Evolutionary conservation across 2,113 vertebrate genomes (phyloP), one percentile per base, ranked within the genome.

Genomic region (Anas platyrhynchos): DNA sequence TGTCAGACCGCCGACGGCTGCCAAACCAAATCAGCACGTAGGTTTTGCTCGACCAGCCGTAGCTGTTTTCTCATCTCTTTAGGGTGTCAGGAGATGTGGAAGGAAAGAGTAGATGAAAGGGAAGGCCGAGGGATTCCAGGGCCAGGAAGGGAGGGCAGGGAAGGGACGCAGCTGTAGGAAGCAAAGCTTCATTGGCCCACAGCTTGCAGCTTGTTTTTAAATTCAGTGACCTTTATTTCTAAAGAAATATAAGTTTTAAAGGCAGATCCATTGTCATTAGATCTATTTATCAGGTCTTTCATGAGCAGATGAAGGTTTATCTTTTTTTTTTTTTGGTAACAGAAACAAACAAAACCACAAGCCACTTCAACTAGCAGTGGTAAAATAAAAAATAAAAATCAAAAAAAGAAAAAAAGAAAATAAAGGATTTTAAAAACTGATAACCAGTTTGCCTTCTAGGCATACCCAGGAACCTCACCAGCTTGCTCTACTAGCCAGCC

Each of bases 371-470:
- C 41, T 68, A 1, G 2, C 8, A 56, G 50, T 26, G 50, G 23
- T 52, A 52, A 50, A 50, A 50, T 13, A 50, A 48, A 48, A 48
- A 46, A 44, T 17, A 46, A 21, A 20, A 20, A 46, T 12, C 23
- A 20, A 10, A 48, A 21, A 21, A 21, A 3, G 22, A 25, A 7
- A 12, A 12, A 13, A 52, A 52, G 12, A 25, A 52, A 61, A 5
- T 11, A 52, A 26, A 75, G 66, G 56, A 29, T 48, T 91, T 83
- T n/a, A 75, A 83, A 77, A 32, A 54, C 25, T 44, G 65, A 71
- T 52, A 88, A 26, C 17, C 36, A 55, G 50, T 86, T 73, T 91
- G 62, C 58, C 86, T 93, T 93, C 58, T 74, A 82, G 76, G 62
- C 54, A 55, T 62, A 81, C 11, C 38, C 50, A 91, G 83, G 31